These are phyloP conservation scores for Macroramphosus scolopax DNA, from an alignment of 2,797 vertebrate species.

Conservation along the genomic window DNA sequence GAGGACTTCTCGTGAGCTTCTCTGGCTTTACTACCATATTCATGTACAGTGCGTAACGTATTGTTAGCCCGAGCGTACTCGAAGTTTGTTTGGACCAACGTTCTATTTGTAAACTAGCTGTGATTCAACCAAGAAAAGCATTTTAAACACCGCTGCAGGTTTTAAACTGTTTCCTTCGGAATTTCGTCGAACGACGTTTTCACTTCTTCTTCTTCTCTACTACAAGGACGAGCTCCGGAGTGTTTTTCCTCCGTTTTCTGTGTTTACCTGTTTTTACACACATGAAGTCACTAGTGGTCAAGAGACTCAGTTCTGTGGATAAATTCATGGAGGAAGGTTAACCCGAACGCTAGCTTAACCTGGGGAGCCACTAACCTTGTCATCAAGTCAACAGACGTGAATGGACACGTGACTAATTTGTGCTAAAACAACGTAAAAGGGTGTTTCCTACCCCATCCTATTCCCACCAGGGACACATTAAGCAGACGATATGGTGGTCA, in stretches of 20 bases:
- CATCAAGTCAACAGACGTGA: too few species aligned
- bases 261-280: constrained; percentile 6
- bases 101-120: too few species aligned
- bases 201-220: too few species aligned
- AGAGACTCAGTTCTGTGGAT: constrained; percentile 21
- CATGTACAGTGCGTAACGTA: background rate
- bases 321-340: constrained; percentile 55
- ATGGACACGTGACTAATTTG: too few species aligned
- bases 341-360: background rate
- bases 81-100: background rate
- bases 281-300: constrained; percentile 25
- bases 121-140: too few species aligned
- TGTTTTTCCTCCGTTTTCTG: background rate
- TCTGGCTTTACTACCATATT: too few species aligned
- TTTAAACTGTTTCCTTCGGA: too few species aligned
- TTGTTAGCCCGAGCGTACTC: rapidly evolving
- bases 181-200: too few species aligned
- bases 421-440: too few species aligned
- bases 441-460: background rate
- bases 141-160: too few species aligned
- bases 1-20: background rate
- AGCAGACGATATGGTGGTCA: constrained; percentile 81
- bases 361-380: too few species aligned
- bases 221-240: too few species aligned
- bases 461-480: background rate